Evolutionary conservation across 37 sponge, comb jelly and placozoan species (phyloP), one percentile per base, ranked within the genome.

Genomic region (Cladorhizidae sp.): DNA sequence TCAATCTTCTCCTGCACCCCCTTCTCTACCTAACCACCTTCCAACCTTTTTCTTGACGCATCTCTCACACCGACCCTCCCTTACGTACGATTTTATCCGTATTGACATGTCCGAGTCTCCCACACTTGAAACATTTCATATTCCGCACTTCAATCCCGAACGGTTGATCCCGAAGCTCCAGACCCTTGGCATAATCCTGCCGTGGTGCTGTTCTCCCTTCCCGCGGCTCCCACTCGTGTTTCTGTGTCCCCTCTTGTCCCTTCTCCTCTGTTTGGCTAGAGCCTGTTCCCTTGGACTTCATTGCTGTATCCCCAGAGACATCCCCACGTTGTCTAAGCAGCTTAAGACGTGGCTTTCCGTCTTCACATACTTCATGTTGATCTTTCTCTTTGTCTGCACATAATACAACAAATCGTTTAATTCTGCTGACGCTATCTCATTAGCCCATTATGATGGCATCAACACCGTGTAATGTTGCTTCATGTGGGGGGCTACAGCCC

Each of bases 151-250:
- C 83, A 63, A 89, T 74, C 0, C 84, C 90, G 80, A 83, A 89
- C 32, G 90, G 85, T 68, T 91, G 65, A 68, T 87, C 88, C 23
- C 72, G n/a, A 17, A 87, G 22, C 20, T 84, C 75, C 70, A 81
- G 52, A 50, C 79, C 80, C 37, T 88, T 83, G 40, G 92, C 89
- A 78, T 69, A 84, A 74, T 80, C 81, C 65, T 91, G 88, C 43
- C 86, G 67, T 8, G 91, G 92, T 15, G 88, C 81, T 0, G 74
- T 83, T 18, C 83, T 74, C 40, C 87, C 93, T 36, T 73, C 38
- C 75, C 82, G 91, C n/a, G n/a, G n/a, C 80, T 96, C 92, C 97
- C 97, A 96, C 35, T 96, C 97, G 83, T 93, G 93, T 52, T 90
- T 93, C 25, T 85, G 78, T 38, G 80, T 76, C 36, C 49, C 33